phyloP scores from a whole-genome alignment of 2,888 invertebrate genomes.

The Oligia strigilis region DNA sequence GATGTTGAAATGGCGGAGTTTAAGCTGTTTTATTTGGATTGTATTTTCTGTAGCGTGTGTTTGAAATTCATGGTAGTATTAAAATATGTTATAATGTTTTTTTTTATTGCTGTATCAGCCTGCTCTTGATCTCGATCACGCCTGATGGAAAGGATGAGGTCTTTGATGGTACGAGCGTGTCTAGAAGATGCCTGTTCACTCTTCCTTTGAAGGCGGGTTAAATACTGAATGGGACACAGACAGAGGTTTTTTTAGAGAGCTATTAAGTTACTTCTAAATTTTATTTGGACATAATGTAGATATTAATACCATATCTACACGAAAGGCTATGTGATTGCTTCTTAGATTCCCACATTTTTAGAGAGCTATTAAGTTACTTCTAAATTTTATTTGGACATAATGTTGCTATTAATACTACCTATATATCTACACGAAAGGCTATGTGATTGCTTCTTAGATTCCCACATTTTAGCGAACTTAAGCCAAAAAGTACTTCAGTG shows the following conservation, averaged over 20 bases:
- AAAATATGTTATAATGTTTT: not conserved
- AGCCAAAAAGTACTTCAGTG: constrained; percentile 13
- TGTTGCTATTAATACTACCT: not conserved
- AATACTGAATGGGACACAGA: not conserved
- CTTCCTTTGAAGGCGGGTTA: not conserved
- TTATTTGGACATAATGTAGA: too few relatives aligned
- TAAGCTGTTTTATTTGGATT: constrained; percentile 34
- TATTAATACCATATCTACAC: not conserved
- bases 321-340: not conserved
- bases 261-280: not conserved
- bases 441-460: not conserved
- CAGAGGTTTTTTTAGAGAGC: not conserved
- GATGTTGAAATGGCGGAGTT: constrained; percentile 55
- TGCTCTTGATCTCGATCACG: not conserved
- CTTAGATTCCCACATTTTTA: constrained; percentile 6
- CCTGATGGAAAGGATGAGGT: not conserved
- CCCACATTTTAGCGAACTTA: not conserved
- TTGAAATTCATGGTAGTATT: constrained; percentile 5
- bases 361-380: not conserved
- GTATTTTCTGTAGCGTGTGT: not conserved
- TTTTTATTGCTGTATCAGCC: not conserved
- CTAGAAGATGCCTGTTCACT: not conserved
- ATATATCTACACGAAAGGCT: not conserved
- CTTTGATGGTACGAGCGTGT: not conserved
- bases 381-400: not conserved